Evolutionary conservation across 2,797 vertebrate genomes (phyloP).

Genomic region (Sebastes wilsoni): DNA sequence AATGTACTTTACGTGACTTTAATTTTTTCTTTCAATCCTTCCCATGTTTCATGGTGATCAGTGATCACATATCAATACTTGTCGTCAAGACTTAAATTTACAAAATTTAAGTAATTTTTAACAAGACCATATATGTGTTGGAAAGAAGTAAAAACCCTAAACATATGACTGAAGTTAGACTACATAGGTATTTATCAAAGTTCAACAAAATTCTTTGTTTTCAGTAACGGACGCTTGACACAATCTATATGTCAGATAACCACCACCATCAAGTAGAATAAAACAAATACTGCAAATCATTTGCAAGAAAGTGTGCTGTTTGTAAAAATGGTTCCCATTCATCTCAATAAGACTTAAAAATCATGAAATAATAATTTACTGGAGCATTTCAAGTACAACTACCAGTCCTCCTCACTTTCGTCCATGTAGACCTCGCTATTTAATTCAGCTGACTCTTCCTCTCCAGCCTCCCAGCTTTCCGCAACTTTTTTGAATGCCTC

Average conservation of each 20-base stretch:
- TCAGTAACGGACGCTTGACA: neutral
- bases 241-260: neutral
- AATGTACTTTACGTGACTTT: neutral
- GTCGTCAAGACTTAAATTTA: neutral
- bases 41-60: neutral
- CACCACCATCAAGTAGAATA: neutral
- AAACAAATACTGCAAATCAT: neutral
- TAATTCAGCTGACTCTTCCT: neutral
- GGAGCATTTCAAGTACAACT: neutral
- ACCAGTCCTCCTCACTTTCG: neutral
- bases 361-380: neutral
- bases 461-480: too few species aligned
- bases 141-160: neutral
- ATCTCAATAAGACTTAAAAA: constrained; percentile 30
- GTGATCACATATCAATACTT: neutral
- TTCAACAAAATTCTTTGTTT: neutral
- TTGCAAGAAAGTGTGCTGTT: neutral
- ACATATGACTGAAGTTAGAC: neutral
- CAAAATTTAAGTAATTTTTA: neutral
- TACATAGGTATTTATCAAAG: neutral
- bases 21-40: neutral
- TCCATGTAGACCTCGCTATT: neutral
- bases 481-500: neutral
- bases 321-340: constrained; percentile 8
- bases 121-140: neutral